Conservation (phyloP, 1,140 invertebrate genomes). For the Sitodiplosis mosellana region DNA sequence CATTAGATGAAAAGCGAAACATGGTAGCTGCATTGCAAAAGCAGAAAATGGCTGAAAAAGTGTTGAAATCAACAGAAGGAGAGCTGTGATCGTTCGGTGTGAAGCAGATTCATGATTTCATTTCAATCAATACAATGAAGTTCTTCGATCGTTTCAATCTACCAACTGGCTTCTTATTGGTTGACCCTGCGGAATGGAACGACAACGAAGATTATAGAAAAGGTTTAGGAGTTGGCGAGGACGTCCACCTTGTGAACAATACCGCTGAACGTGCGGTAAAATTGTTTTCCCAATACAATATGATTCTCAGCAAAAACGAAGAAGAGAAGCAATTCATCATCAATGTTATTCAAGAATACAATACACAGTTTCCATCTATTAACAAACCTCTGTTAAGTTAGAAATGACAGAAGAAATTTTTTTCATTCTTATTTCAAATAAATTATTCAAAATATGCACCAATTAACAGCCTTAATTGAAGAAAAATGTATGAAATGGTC, state of each 20-base stretch:
- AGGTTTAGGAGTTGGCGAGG: neutral
- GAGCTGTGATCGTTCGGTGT: neutral
- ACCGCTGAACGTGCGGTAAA: no score
- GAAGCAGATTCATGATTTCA: neutral
- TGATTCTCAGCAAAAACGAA: neutral
- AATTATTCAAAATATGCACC: no score
- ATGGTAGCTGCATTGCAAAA: neutral
- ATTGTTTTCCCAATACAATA: neutral
- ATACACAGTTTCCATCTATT: neutral
- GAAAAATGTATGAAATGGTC: no score
- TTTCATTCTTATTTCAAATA: no score
- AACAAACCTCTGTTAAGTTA: no score
- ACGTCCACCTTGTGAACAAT: neutral
- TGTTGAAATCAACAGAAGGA: neutral
- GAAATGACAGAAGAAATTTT: no score
- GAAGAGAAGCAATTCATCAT: neutral
- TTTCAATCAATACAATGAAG: neutral
- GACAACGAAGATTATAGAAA: neutral
- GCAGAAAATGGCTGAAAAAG: neutral
- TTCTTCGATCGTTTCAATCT: neutral
- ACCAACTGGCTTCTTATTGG: neutral
- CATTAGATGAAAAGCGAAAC: constrained; percentile 6
- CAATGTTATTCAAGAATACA: neutral
- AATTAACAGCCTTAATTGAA: no score
- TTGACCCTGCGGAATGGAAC: neutral